phyloP scores from a whole-genome alignment of 2,113 vertebrate genomes.

The Otocyon megalotis region DNA sequence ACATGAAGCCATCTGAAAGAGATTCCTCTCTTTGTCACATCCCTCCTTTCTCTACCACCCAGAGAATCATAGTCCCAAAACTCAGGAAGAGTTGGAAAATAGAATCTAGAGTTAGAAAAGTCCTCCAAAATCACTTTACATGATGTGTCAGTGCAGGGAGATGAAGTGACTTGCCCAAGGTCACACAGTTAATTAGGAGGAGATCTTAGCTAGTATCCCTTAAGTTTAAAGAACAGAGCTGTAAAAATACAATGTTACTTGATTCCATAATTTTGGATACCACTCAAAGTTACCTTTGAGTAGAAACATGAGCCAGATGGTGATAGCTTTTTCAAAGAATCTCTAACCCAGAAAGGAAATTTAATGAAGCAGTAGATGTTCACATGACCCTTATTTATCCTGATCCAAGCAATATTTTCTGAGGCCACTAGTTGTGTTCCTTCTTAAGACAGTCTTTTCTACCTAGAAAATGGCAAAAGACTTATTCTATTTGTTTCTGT shows the following conservation, averaged over 20 bases:
- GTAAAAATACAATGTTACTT: background rate
- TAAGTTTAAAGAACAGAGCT: constrained; percentile 19
- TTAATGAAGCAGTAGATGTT: constrained; percentile 55
- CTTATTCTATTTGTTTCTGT: background rate
- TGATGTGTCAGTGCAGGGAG: background rate
- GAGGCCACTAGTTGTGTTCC: background rate
- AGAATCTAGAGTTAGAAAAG: background rate
- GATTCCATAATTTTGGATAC: background rate
- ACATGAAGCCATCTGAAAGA: background rate
- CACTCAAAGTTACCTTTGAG: constrained; percentile 61
- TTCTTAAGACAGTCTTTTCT: constrained; percentile 47
- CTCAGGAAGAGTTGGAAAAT: background rate
- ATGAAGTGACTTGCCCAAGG: constrained; percentile 27
- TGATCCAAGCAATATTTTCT: background rate
- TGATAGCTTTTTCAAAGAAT: constrained; percentile 46
- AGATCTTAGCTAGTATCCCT: background rate
- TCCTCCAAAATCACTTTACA: background rate
- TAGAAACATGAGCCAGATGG: constrained; percentile 54
- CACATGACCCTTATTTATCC: constrained; percentile 29
- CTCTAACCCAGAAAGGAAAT: constrained; percentile 39
- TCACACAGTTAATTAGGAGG: background rate
- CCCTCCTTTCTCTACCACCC: background rate
- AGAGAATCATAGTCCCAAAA: background rate
- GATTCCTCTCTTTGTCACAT: background rate
- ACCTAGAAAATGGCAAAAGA: background rate